These are phyloP conservation scores for Ormia ochracea DNA, from an alignment of 2,888 invertebrate species.

Conservation along the genomic window DNA sequence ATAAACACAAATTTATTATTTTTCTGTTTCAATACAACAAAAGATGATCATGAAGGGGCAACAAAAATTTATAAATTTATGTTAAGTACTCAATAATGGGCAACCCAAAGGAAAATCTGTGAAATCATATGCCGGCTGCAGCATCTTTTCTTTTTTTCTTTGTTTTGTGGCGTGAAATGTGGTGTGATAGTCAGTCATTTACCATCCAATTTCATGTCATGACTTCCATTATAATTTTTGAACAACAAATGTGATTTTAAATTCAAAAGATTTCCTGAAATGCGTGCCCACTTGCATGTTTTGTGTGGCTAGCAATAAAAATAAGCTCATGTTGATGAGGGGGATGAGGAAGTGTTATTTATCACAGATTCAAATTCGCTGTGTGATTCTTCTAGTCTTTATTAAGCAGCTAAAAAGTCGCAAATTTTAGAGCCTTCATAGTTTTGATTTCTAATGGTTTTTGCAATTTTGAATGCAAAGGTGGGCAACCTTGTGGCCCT, in stretches of 20 bases:
- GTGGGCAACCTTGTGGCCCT: slow-evolving; percentile 46
- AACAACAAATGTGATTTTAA: neutral
- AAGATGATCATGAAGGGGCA: neutral
- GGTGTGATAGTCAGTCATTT: slow-evolving; percentile 11
- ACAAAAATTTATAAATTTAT: slow-evolving; percentile 40
- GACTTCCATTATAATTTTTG: slow-evolving; percentile 43
- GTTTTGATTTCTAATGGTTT: slow-evolving; percentile 21
- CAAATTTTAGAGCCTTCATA: neutral
- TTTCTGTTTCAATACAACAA: neutral
- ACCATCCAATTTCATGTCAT: slow-evolving; percentile 22
- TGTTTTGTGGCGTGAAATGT: slow-evolving; percentile 1
- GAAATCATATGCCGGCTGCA: neutral
- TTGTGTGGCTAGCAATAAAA: neutral
- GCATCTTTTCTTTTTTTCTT: neutral
- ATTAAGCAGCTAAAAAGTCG: neutral
- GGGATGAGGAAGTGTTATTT: slow-evolving; percentile 4
- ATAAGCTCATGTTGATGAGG: neutral
- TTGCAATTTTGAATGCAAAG: slow-evolving; percentile 35
- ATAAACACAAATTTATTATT: neutral
- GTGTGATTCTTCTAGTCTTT: neutral
- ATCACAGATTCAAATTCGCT: slow-evolving; percentile 2
- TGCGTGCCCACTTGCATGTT: slow-evolving; percentile 27
- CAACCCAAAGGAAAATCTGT: neutral
- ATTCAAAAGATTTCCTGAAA: slow-evolving; percentile 2
- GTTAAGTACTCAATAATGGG: slow-evolving; percentile 44